Evolutionary conservation across 1,140 invertebrate genomes (phyloP).

Genomic region (Hycleus cichorii): DNA sequence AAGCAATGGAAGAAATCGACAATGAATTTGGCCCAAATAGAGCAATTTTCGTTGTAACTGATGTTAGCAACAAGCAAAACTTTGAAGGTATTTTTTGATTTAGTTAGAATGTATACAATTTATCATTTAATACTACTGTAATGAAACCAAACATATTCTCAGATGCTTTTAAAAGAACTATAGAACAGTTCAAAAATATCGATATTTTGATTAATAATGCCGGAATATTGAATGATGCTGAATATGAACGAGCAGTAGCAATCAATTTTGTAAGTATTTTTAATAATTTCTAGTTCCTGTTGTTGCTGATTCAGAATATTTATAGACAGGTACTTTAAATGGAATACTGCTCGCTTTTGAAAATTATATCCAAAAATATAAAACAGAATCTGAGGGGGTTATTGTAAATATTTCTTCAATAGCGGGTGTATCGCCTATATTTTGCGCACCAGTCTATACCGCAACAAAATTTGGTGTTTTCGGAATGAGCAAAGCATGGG

Average conservation of each 20-base stretch:
- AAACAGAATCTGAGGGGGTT: constrained; percentile 21
- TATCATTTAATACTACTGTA: no score
- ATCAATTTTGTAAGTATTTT: constrained; percentile 44
- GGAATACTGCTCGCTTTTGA: constrained; percentile 26
- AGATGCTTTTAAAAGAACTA: constrained; percentile 25
- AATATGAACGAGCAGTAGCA: constrained; percentile 43
- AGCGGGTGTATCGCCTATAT: constrained; percentile 16
- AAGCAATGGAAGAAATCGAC: constrained; percentile 21
- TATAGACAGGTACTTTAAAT: constrained; percentile 28
- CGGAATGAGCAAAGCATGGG: constrained; percentile 19
- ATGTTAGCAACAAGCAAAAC: constrained; percentile 19
- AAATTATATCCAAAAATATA: constrained; percentile 27
- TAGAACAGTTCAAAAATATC: constrained; percentile 30
- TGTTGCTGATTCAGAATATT: not conserved
- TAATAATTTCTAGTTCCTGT: no score
- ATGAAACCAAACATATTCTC: no score
- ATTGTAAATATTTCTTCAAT: constrained; percentile 28
- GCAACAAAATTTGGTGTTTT: constrained; percentile 27
- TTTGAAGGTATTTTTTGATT: constrained; percentile 25
- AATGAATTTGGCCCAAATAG: constrained; percentile 27
- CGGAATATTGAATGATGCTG: constrained; percentile 43
- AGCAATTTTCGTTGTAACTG: constrained; percentile 25
- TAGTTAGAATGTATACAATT: no score
- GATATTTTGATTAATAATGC: constrained; percentile 49
- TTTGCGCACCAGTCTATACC: constrained; percentile 24